Evolutionary conservation across 1,140 invertebrate genomes (phyloP).

Genomic region (Dysdera silvatica): DNA sequence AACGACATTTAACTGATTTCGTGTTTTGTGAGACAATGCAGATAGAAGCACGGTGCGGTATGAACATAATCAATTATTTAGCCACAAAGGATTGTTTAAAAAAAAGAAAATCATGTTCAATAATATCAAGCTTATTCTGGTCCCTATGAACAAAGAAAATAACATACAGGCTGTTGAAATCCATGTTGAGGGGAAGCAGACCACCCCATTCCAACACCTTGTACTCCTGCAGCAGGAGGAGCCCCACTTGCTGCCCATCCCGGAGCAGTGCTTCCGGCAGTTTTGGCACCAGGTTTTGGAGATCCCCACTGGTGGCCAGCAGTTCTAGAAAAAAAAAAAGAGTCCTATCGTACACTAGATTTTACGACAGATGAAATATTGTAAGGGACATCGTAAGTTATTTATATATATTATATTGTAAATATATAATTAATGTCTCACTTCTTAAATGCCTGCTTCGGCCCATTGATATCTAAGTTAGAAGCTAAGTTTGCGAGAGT

Average conservation of each 20-base stretch:
- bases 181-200: slow-evolving; percentile 30
- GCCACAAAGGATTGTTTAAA: background rate
- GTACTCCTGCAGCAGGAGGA: background rate
- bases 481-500: slow-evolving; percentile 81
- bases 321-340: background rate
- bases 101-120: background rate
- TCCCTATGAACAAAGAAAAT: background rate
- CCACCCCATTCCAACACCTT: background rate
- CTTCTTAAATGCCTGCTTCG: slow-evolving; percentile 26
- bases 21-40: no score
- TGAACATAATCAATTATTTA: no score
- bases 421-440: background rate
- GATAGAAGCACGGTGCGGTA: no score
- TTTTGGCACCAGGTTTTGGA: slow-evolving; percentile 32
- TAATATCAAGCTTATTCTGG: no score
- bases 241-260: slow-evolving; percentile 3
- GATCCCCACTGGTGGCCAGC: slow-evolving; percentile 28
- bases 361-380: background rate
- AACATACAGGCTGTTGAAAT: slow-evolving; percentile 24
- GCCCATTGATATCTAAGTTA: slow-evolving; percentile 63
- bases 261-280: slow-evolving; percentile 31
- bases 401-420: background rate
- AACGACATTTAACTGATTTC: no score
- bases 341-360: background rate
- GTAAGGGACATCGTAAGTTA: no score